Percentiles rank a stretch among this genome's conserved stretches.
Conservation (phyloP, 2,113 vertebrate genomes). For the Lota lota region DNA sequence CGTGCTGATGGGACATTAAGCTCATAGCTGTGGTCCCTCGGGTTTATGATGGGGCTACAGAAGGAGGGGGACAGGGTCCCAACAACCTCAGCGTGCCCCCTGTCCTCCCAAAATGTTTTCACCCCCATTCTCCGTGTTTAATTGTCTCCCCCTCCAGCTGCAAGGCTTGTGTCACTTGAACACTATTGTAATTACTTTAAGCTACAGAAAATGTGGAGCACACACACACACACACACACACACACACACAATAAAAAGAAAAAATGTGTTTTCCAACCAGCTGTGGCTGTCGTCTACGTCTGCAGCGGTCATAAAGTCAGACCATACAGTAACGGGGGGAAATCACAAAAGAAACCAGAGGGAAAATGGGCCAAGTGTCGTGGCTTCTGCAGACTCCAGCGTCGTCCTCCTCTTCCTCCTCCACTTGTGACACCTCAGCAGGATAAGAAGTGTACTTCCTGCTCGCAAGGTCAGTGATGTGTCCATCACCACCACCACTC, state of each 20-base stretch:
- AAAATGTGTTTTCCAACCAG: neutral
- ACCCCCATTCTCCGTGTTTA: slow-evolving; percentile 48
- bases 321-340: neutral
- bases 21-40: slow-evolving; percentile 26
- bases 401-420: too few species aligned
- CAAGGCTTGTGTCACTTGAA: slow-evolving; percentile 65
- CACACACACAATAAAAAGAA: slow-evolving; percentile 21
- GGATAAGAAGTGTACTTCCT: neutral
- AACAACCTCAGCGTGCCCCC: slow-evolving; percentile 34
- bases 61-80: slow-evolving; percentile 48
- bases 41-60: slow-evolving; percentile 52
- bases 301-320: neutral
- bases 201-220: slow-evolving; percentile 24
- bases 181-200: slow-evolving; percentile 53
- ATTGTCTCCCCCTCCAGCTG: slow-evolving; percentile 66
- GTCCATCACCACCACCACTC: slow-evolving; percentile 3
- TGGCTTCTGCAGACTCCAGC: too few species aligned
- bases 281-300: neutral
- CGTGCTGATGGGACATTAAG: slow-evolving; percentile 53
- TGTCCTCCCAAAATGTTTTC: slow-evolving; percentile 26
- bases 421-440: neutral
- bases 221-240: slow-evolving; percentile 14
- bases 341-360: neutral
- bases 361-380: neutral
- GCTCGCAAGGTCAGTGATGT: neutral